These are phyloP conservation scores for Bombus impatiens DNA, from an alignment of 1,140 invertebrate genomes.

Conservation along the genomic window DNA sequence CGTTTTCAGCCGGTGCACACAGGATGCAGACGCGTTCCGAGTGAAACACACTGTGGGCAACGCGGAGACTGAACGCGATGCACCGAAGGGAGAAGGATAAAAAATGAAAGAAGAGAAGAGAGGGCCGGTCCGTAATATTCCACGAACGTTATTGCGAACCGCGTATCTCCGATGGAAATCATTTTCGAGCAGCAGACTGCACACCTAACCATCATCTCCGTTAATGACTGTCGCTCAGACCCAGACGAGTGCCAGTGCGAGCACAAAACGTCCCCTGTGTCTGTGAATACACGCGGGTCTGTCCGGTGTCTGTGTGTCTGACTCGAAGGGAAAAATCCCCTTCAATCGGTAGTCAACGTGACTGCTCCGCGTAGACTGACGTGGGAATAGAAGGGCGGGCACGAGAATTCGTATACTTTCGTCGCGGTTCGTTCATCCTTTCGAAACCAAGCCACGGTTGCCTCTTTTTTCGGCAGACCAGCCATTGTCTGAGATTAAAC, in stretches of 20 bases:
- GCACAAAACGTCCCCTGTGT: slow-evolving; percentile 17
- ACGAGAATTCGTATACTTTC: slow-evolving; percentile 25
- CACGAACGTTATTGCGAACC: slow-evolving; percentile 60
- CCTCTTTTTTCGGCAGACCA: slow-evolving; percentile 17
- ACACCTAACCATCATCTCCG: slow-evolving; percentile 66
- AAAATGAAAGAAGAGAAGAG: not conserved
- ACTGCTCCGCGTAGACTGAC: not conserved
- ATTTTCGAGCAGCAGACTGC: slow-evolving; percentile 67
- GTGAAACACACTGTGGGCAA: slow-evolving; percentile 25
- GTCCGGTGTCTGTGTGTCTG: not conserved
- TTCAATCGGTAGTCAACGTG: slow-evolving; percentile 44
- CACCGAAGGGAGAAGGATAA: not conserved
- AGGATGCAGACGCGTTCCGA: slow-evolving; percentile 3
- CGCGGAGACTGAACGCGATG: not conserved
- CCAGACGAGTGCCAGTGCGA: slow-evolving; percentile 24
- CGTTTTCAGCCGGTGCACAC: slow-evolving; percentile 47
- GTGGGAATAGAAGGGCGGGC: not conserved
- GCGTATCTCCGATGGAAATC: slow-evolving; percentile 58
- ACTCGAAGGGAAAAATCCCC: slow-evolving; percentile 36
- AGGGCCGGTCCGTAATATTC: slow-evolving; percentile 45
- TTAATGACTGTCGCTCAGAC: slow-evolving; percentile 69
- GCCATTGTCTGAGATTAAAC: slow-evolving; percentile 60
- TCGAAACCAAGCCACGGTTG: not conserved
- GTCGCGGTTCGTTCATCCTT: slow-evolving; percentile 23
- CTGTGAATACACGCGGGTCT: too few relatives aligned